phyloP scores from a whole-genome alignment of 1,140 invertebrate genomes.

The Zaprionus gabonicus region DNA sequence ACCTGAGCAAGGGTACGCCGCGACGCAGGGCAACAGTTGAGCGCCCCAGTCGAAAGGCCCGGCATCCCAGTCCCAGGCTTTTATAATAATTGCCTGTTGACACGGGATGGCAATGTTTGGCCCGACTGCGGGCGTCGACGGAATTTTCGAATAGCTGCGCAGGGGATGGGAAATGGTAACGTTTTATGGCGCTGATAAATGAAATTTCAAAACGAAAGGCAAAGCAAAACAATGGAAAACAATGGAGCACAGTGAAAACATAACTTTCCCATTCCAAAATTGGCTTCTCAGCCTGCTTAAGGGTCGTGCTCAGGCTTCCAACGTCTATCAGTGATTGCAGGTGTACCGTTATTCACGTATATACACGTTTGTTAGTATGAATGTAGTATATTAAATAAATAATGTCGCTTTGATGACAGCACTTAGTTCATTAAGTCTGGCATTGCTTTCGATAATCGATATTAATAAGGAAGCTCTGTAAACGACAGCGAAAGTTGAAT shows the following conservation, averaged over 20 bases:
- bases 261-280: slow-evolving; percentile 38
- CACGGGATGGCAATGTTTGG: slow-evolving; percentile 67
- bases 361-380: not conserved
- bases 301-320: slow-evolving; percentile 18
- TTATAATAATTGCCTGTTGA: slow-evolving; percentile 84
- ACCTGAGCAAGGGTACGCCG: slow-evolving; percentile 6
- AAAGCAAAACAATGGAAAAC: slow-evolving; percentile 60
- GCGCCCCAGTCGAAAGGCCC: not conserved
- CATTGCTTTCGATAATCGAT: slow-evolving; percentile 22
- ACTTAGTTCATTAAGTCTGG: slow-evolving; percentile 35
- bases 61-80: slow-evolving; percentile 56
- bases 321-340: slow-evolving; percentile 8
- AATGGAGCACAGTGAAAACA: slow-evolving; percentile 44
- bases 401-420: slow-evolving; percentile 24
- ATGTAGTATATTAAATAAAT: slow-evolving; percentile 19
- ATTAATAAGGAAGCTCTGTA: slow-evolving; percentile 7
- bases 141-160: slow-evolving; percentile 15
- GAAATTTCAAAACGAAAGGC: slow-evolving; percentile 66
- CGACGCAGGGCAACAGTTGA: slow-evolving; percentile 33
- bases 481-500: not conserved
- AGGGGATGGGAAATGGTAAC: slow-evolving; percentile 44
- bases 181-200: slow-evolving; percentile 77
- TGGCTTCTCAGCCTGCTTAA: slow-evolving; percentile 20
- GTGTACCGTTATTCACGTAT: not conserved
- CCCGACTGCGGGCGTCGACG: slow-evolving; percentile 28